These are phyloP conservation scores for Oryzias sinensis DNA, from an alignment of 2,797 vertebrate species.

Conservation along the genomic window DNA sequence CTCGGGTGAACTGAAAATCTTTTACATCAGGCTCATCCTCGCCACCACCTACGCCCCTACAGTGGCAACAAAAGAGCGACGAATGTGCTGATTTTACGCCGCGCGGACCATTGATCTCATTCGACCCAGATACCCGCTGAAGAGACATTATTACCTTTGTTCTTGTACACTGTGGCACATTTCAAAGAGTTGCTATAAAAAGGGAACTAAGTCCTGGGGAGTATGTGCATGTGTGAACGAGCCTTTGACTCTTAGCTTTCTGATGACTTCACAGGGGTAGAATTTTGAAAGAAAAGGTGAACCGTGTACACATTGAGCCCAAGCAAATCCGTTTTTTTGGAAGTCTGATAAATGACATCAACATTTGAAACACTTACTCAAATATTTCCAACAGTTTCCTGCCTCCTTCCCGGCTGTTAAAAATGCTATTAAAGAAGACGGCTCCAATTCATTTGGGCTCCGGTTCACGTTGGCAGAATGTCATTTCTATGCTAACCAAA, in stretches of 20 bases:
- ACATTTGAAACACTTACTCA: constrained; percentile 39
- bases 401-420: constrained; percentile 23
- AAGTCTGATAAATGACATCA: constrained; percentile 42
- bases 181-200: constrained; percentile 41
- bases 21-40: constrained; percentile 69
- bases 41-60: constrained; percentile 50
- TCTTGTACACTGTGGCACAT: constrained; percentile 58
- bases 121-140: constrained; percentile 64
- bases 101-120: constrained; percentile 70
- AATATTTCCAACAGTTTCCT: constrained; percentile 14
- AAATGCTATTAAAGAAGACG: constrained; percentile 24
- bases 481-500: not conserved
- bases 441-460: constrained; percentile 10
- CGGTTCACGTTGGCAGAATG: constrained; percentile 6
- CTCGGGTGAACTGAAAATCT: constrained; percentile 60
- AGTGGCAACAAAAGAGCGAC: constrained; percentile 68
- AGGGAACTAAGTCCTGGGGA: constrained; percentile 40
- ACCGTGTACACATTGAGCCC: constrained; percentile 52
- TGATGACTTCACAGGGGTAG: constrained; percentile 49
- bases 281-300: constrained; percentile 56
- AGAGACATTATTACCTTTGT: constrained; percentile 71
- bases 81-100: constrained; percentile 64
- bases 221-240: constrained; percentile 21
- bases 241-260: constrained; percentile 47
- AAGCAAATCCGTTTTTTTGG: constrained; percentile 41